Evolutionary conservation across 2,113 vertebrate species (phyloP), one percentile per base, ranked within the genome.

Genomic region (Lampris incognitus): DNA sequence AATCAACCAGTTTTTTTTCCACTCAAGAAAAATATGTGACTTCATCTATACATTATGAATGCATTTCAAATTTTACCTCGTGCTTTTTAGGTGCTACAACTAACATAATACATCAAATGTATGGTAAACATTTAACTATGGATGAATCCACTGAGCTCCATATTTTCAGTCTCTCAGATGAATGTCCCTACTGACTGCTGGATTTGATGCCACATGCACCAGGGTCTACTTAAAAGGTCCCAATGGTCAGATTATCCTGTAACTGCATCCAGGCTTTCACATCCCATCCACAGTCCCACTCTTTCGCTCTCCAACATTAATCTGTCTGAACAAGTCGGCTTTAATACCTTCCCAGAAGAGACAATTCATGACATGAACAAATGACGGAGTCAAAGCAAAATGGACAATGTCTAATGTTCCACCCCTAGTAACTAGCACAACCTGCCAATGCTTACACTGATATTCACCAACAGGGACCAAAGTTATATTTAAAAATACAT

Each of bases 171-270:
- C 6, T 24, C 24, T 24, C 24, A 24, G 65, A 36, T 57, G 70
- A 50, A 72, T 42, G 38, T 36, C 58, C 56, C 44, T 49, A 51
- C 8, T 50, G 62, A 66, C 51, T 65, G n/a, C 0, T 3, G 36
- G 56, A 69, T 84, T 73, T 76, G 71, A 79, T 81, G 62, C 63
- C 66, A 5, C 68, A 55, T 71, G 74, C 51, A 54, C 55, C 48
- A 11, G 55, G 44, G 41, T 52, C 61, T 69, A 84, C 67, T 59
- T 55, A 8, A 52, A 11, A 54, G 78, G 63, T 69, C 78, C 74
- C 55, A 6, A 76, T 76, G 70, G 56, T 51, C 52, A 82, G 84
- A 86, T 91, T 86, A 82, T 83, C 9, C 81, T 13, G 36, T 60
- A 74, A 76, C 68, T 52, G 68, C 64, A 86, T 76, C 70, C 73